These are phyloP conservation scores for Albula goreensis DNA, from an alignment of 2,113 vertebrate genomes.

Conservation along the genomic window DNA sequence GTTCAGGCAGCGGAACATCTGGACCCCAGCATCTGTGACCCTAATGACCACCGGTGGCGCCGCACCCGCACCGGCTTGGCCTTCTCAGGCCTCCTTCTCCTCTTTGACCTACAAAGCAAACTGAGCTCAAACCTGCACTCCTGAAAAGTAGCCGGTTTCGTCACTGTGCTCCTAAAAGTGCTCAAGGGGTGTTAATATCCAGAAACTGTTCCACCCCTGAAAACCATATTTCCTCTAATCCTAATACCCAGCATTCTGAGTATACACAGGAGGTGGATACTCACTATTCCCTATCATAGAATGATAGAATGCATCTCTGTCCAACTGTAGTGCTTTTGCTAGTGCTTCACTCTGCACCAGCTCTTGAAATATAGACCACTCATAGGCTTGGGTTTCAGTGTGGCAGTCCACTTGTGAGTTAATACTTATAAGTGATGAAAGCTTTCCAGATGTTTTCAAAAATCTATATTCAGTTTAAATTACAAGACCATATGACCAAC, in stretches of 20 bases:
- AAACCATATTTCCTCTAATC: neutral
- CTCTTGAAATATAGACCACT: neutral
- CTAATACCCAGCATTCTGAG: neutral
- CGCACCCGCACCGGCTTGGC: constrained; percentile 18
- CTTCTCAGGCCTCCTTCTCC: constrained; percentile 36
- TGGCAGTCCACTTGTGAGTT: neutral
- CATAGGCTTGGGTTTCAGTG: neutral
- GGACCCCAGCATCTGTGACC: constrained; percentile 71
- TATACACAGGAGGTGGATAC: too few relatives aligned
- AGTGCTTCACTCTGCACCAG: neutral
- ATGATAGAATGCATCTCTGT: too few relatives aligned
- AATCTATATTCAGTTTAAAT: neutral
- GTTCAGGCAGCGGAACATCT: constrained; percentile 78
- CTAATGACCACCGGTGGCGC: constrained; percentile 63
- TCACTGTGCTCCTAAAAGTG: neutral
- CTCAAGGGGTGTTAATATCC: too few relatives aligned
- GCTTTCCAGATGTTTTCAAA: neutral
- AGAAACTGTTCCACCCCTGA: neutral
- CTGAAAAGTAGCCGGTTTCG: neutral
- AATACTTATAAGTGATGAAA: neutral
- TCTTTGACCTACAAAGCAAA: constrained; percentile 43
- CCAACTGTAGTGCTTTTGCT: neutral
- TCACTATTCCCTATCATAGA: too few relatives aligned
- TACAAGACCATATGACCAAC: neutral
- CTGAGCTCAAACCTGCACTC: neutral